Evolutionary conservation across 2,797 vertebrate genomes (phyloP).

Genomic region (Sciurus carolinensis): DNA sequence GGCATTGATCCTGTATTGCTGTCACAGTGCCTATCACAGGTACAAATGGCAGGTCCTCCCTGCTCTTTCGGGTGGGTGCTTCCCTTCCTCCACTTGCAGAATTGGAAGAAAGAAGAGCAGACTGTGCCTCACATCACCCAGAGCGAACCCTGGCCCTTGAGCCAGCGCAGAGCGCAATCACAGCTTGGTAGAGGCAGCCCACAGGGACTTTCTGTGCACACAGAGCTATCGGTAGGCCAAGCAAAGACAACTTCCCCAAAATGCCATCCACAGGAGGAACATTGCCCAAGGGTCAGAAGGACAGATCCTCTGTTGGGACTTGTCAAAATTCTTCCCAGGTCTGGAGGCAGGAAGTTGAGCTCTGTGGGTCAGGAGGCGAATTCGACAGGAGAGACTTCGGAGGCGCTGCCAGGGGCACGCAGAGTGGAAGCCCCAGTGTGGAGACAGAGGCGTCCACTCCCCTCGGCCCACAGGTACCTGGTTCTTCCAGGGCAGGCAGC

Average conservation of each 20-base stretch:
- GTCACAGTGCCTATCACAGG: not conserved
- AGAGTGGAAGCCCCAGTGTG: not conserved
- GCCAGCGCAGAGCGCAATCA: not conserved
- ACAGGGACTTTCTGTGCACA: not conserved
- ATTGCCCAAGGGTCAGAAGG: not conserved
- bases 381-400: constrained; percentile 58
- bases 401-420: not conserved
- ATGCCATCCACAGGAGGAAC: constrained; percentile 8
- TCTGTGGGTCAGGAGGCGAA: constrained; percentile 65
- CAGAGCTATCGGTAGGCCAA: not conserved
- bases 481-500: not conserved
- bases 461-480: not conserved
- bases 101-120: not conserved
- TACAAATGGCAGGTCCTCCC: not conserved
- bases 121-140: rapidly evolving
- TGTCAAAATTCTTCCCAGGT: constrained; percentile 44
- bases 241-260: constrained; percentile 21
- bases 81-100: not conserved
- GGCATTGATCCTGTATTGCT: not conserved
- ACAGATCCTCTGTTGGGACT: not conserved
- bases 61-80: not conserved
- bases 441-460: rapidly evolving
- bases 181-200: not conserved
- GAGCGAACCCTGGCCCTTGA: rapidly evolving
- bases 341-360: constrained; percentile 68